Percentiles rank a stretch among this genome's conserved stretches.
Evolutionary conservation across 2,888 invertebrate genomes (phyloP).

Genomic region (Escarpia spicata): DNA sequence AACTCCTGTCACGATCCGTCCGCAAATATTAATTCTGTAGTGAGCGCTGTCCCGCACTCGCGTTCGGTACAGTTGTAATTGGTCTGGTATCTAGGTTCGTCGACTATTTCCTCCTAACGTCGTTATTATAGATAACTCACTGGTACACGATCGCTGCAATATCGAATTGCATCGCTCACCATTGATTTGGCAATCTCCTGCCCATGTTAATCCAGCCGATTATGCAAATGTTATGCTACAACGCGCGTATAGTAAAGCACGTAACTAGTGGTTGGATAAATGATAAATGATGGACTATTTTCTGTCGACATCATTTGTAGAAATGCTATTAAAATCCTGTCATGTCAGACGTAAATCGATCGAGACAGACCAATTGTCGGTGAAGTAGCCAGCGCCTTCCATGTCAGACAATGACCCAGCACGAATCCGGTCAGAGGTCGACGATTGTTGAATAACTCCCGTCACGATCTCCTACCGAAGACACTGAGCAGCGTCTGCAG

Average conservation of each 20-base stretch:
- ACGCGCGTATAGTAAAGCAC: not conserved
- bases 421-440: not conserved
- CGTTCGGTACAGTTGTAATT: not conserved
- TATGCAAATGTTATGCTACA: not conserved
- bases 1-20: not conserved
- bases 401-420: not conserved
- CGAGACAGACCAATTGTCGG: not conserved
- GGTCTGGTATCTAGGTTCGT: not conserved
- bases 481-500: not conserved
- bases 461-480: not conserved
- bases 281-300: not conserved
- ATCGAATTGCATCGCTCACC: not conserved
- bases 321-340: not conserved
- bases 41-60: not conserved
- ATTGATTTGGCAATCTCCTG: not conserved
- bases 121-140: not conserved
- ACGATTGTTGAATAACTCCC: not conserved
- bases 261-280: not conserved
- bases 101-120: not conserved
- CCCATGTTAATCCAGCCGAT: not conserved
- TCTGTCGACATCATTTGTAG: not conserved
- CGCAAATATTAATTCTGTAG: not conserved
- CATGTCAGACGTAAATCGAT: not conserved
- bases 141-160: not conserved
- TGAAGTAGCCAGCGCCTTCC: not conserved